These are phyloP conservation scores for Chymomyza costata DNA, from an alignment of 1,140 invertebrate genomes.

Conservation along the genomic window DNA sequence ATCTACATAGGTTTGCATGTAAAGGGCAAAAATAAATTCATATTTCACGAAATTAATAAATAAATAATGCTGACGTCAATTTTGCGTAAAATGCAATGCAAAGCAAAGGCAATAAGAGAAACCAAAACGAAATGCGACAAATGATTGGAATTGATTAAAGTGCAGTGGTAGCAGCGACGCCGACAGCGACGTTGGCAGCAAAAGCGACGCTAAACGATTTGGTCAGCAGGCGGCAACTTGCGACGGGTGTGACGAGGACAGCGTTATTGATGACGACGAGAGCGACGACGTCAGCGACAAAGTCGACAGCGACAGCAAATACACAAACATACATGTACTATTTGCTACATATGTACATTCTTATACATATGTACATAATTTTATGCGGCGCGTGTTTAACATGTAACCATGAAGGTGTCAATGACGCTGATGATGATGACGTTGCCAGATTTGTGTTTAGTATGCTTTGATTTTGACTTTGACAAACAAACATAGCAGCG, in stretches of 20 bases:
- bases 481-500: too few relatives aligned
- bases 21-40: too few relatives aligned
- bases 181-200: not conserved
- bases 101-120: constrained; percentile 27
- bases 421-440: constrained; percentile 29
- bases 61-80: constrained; percentile 67
- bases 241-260: constrained; percentile 28
- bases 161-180: constrained; percentile 41
- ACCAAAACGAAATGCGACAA: constrained; percentile 44
- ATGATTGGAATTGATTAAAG: constrained; percentile 67
- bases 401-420: constrained; percentile 28
- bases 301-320: constrained; percentile 1
- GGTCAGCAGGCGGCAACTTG: constrained; percentile 10
- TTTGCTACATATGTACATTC: not conserved
- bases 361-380: constrained; percentile 10
- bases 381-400: constrained; percentile 26
- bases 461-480: too few relatives aligned
- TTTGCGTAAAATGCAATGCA: constrained; percentile 70
- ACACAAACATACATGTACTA: not conserved
- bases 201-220: too few relatives aligned
- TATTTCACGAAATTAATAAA: too few relatives aligned
- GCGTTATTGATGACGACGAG: too few relatives aligned
- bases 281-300: constrained; percentile 10
- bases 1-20: too few relatives aligned
- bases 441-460: constrained; percentile 31